A percentile compares a stretch with the other conserved stretches of the same genome.
These are phyloP conservation scores for Oreochromis aureus DNA, from an alignment of 2,113 vertebrate species.

Conservation along the genomic window DNA sequence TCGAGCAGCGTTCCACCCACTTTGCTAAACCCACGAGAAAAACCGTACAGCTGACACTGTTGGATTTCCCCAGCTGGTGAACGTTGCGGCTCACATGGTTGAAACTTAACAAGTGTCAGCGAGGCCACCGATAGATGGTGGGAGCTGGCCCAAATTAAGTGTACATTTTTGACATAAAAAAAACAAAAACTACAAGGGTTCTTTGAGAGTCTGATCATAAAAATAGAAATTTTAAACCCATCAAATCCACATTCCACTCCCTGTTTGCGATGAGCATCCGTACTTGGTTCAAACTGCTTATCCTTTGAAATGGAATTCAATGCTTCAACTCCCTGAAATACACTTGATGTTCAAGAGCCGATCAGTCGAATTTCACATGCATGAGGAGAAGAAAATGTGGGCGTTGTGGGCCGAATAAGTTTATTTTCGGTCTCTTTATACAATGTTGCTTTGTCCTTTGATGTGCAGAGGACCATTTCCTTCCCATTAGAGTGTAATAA, in stretches of 20 bases:
- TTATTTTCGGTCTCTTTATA: constrained; percentile 49
- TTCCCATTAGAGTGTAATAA: constrained; percentile 67
- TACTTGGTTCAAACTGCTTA: not conserved
- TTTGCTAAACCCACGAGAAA: constrained; percentile 8
- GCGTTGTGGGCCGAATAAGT: not conserved
- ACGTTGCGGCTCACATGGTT: not conserved
- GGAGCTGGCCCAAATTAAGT: not conserved
- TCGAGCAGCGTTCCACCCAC: not conserved
- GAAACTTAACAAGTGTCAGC: not conserved
- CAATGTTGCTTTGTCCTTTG: constrained; percentile 55
- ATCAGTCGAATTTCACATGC: constrained; percentile 5
- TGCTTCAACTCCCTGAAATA: not conserved
- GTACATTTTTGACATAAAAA: not conserved
- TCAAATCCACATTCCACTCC: constrained; percentile 6
- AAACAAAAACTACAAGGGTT: not conserved
- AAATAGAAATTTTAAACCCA: not conserved
- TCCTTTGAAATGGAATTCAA: not conserved
- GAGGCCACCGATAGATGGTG: not conserved
- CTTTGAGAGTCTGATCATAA: not conserved
- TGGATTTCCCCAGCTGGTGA: not conserved
- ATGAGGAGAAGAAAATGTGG: not conserved
- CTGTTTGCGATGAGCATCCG: not conserved
- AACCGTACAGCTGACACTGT: not conserved
- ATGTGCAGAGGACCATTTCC: constrained; percentile 68
- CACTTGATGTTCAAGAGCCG: constrained; percentile 1